Conservation (phyloP, 2,797 vertebrate genomes). For the Melanotaenia trifasciata region DNA sequence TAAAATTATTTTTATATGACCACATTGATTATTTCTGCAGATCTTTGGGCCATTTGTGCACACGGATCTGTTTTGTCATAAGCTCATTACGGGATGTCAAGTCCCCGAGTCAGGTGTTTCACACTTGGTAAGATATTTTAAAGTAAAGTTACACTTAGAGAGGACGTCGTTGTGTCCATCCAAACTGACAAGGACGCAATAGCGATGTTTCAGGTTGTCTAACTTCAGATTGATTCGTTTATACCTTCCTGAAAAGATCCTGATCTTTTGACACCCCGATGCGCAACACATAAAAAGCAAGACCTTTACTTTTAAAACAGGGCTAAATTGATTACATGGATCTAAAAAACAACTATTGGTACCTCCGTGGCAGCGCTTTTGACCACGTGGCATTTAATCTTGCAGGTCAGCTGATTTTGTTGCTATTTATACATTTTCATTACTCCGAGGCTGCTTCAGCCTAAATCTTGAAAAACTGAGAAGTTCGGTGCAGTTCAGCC, state of each 20-base stretch:
- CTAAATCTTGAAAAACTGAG: too few relatives aligned
- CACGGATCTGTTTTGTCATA: conserved; percentile 51
- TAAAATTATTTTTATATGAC: not conserved
- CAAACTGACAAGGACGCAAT: not conserved
- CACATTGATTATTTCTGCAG: conserved; percentile 12
- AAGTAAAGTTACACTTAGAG: conserved; percentile 18
- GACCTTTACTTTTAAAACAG: too few relatives aligned
- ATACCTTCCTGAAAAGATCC: not conserved
- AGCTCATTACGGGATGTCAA: conserved; percentile 65
- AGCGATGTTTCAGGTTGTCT: too few relatives aligned
- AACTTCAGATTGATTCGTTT: not conserved
- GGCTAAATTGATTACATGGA: too few relatives aligned
- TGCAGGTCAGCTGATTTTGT: too few relatives aligned
- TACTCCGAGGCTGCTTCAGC: too few relatives aligned
- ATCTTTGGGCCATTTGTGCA: conserved; percentile 22
- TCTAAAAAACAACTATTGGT: too few relatives aligned
- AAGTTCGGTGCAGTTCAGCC: too few relatives aligned
- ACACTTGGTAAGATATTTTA: conserved; percentile 39
- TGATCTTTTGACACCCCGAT: not conserved
- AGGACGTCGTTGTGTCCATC: not conserved
- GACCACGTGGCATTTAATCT: too few relatives aligned
- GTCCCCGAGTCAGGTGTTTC: conserved; percentile 54
- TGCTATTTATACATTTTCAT: too few relatives aligned
- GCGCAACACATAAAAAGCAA: not conserved
- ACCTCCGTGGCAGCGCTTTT: too few relatives aligned